These are phyloP conservation scores for Colaptes auratus DNA, from an alignment of 2,113 vertebrate genomes.

Conservation along the genomic window DNA sequence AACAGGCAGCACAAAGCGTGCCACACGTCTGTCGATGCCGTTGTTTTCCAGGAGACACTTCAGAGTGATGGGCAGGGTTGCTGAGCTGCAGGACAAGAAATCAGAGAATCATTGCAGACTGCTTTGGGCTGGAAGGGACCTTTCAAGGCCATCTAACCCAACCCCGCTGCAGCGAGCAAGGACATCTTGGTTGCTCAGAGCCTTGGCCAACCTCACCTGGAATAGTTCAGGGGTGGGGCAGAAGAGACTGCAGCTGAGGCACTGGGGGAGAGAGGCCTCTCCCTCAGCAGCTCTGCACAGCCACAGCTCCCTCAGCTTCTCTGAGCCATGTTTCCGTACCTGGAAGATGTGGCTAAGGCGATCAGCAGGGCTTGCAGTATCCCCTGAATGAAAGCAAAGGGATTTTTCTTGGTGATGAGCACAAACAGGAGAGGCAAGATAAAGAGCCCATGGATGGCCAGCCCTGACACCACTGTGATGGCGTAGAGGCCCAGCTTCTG, in stretches of 20 bases:
- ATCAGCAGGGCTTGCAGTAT: slow-evolving; percentile 90
- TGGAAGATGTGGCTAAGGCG: slow-evolving; percentile 89
- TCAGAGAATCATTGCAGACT: background rate
- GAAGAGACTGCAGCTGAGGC: background rate
- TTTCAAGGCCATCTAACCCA: too few species aligned
- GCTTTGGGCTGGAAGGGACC: too few species aligned
- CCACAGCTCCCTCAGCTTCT: rapidly evolving
- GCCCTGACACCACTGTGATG: slow-evolving; percentile 84
- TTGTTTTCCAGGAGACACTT: slow-evolving; percentile 92
- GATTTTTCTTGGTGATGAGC: slow-evolving; percentile 85
- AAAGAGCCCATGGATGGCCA: slow-evolving; percentile 80
- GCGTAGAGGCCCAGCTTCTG: slow-evolving; percentile 87
- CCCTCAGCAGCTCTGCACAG: background rate
- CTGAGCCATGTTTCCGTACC: slow-evolving; percentile 44
- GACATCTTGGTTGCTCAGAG: too few species aligned
- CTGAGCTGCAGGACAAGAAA: slow-evolving; percentile 77
- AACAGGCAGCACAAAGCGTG: slow-evolving; percentile 86
- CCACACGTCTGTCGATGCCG: slow-evolving; percentile 83
- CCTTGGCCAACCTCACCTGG: too few species aligned
- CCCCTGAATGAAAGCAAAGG: slow-evolving; percentile 83
- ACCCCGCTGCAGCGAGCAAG: too few species aligned
- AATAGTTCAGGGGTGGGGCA: too few species aligned
- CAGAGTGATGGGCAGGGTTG: slow-evolving; percentile 90
- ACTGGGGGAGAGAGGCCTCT: background rate
- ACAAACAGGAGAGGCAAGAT: slow-evolving; percentile 83